phyloP scores from a whole-genome alignment of 2,113 vertebrate species.

The Blennius ocellaris region DNA sequence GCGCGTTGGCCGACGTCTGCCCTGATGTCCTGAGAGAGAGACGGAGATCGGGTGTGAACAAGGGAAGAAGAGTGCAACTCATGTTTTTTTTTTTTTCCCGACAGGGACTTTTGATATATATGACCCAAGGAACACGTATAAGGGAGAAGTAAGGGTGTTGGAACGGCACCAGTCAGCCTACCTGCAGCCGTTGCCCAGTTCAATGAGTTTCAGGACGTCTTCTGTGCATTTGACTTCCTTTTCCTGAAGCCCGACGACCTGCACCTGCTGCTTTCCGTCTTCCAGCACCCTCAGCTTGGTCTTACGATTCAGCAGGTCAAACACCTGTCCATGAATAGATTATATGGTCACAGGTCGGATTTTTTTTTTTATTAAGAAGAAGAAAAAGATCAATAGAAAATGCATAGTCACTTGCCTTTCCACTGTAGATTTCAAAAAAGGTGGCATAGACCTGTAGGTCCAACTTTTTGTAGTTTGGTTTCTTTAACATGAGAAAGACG shows the following conservation, averaged over 20 bases:
- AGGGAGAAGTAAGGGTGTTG: too few species aligned
- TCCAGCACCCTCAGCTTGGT: constrained; percentile 96
- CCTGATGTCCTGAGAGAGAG: constrained; percentile 89
- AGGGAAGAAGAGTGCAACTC: too few species aligned
- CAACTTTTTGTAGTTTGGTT: constrained; percentile 96
- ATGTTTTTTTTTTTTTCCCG: too few species aligned
- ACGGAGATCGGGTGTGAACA: background rate
- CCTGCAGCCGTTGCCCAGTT: constrained; percentile 99
- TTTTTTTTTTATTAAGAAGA: background rate
- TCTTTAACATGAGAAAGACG: constrained; percentile 99
- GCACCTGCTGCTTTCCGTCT: constrained; percentile 98
- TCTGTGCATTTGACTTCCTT: constrained; percentile 96
- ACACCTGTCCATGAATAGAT: constrained; percentile 83
- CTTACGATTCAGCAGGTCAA: constrained; percentile 97
- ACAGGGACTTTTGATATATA: too few species aligned
- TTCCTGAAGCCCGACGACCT: constrained; percentile 97
- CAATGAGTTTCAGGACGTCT: constrained; percentile 97
- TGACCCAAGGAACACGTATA: too few species aligned
- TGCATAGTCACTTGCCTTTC: constrained; percentile 85
- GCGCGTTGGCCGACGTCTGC: constrained; percentile 95
- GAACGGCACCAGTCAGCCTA: constrained; percentile 45
- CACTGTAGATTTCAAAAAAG: constrained; percentile 99
- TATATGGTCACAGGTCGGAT: background rate
- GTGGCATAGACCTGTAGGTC: constrained; percentile 97
- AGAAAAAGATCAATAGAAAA: too few species aligned